Evolutionary conservation across 2,888 invertebrate species (phyloP), one percentile per base, ranked within the genome.

Genomic region (Hyalella azteca): DNA sequence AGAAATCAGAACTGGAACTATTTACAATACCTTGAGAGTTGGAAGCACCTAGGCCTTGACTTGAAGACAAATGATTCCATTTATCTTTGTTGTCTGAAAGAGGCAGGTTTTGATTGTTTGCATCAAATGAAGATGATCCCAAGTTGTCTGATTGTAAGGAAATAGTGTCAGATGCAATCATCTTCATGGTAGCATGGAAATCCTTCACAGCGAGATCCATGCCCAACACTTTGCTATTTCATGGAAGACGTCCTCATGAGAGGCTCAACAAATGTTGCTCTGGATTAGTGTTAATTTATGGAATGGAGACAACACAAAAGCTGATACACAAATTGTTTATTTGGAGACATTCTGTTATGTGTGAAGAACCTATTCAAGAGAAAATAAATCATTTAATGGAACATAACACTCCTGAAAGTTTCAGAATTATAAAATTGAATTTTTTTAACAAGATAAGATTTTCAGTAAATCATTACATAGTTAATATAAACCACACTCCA

Each of bases 91-190:
- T 36, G 19, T 36, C 36, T 36, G 32, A n/a, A n/a, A n/a, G 29
- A 66, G 66, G 36, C 66, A 66, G 36, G n/a, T 66, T 66, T 32
- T 36, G 32, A 36, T 32, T 36, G 36, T 29, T 66, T 66, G 66
- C 36, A 66, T 66, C 66, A n/a, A n/a, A n/a, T 36, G 66, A 66
- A 36, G 66, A 66, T n/a, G 36, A 66, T 66, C 66, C 66, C n/a
- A 36, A 36, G 36, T 15, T 19, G 4, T 66, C 66, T 15, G 66
- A 22, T 11, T 66, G 36, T 19, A 66, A 36, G 36, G 36, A 66
- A 36, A 36, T 66, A 19, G 66, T 36, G 4, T 66, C 66, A 36
- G 66, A 66, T 29, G 66, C 66, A 15, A 36, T 32, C 66, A 66
- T 66, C 66, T 66, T 66, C 66, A 66, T 66, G n/a, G 36, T 66